Evolutionary conservation across 2,113 vertebrate species (phyloP).

Genomic region (Acrocephalus arundinaceus): DNA sequence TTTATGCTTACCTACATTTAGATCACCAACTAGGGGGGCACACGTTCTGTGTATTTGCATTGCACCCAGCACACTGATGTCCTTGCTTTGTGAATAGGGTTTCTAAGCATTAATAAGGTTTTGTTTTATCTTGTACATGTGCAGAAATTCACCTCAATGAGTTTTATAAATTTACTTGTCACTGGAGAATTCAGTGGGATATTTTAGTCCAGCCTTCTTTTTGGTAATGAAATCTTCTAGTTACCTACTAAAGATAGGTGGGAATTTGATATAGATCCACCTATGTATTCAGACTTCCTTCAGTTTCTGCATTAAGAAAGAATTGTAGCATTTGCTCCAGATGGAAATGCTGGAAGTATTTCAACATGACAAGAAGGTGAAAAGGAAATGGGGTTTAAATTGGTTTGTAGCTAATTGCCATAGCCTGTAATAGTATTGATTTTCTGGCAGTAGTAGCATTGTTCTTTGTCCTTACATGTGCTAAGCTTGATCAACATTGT

Average conservation of each 20-base stretch:
- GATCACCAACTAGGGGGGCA: background rate
- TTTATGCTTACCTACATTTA: background rate
- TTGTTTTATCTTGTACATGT: background rate
- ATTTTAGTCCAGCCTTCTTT: background rate
- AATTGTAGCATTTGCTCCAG: background rate
- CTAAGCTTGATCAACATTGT: background rate
- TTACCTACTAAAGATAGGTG: background rate
- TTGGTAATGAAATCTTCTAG: background rate
- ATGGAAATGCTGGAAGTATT: constrained; percentile 35
- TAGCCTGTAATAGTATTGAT: constrained; percentile 48
- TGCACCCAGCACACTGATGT: background rate
- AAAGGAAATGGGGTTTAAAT: constrained; percentile 50
- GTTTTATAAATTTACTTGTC: background rate
- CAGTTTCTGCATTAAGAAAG: background rate
- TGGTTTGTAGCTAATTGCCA: constrained; percentile 52
- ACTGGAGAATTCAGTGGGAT: background rate
- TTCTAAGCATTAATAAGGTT: background rate
- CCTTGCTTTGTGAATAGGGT: background rate
- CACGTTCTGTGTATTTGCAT: background rate
- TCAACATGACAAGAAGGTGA: background rate
- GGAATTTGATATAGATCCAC: background rate
- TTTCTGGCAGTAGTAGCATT: constrained; percentile 22
- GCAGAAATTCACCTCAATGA: background rate
- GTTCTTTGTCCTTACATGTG: constrained; percentile 16
- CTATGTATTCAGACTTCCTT: background rate